A percentile compares a stretch with the other conserved stretches of the same genome.
phyloP scores from a whole-genome alignment of 2,113 vertebrate species.

The Epinephelus lanceolatus region DNA sequence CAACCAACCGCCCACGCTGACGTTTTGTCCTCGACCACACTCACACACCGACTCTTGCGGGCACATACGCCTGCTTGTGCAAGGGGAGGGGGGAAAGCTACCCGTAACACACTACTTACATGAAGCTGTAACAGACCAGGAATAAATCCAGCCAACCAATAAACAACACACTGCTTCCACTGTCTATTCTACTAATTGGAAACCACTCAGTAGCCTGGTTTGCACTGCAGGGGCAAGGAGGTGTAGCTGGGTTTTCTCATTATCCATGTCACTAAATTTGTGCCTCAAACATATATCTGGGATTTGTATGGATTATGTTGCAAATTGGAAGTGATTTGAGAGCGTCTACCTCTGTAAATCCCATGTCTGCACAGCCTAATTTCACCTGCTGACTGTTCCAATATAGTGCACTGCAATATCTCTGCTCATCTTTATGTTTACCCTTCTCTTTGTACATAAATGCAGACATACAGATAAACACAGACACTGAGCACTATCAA shows the following conservation, averaged over 20 bases:
- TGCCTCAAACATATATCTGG: conserved; percentile 19
- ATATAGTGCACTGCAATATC: neutral
- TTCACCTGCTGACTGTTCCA: neutral
- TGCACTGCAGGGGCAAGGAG: conserved; percentile 29
- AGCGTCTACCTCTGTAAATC: conserved; percentile 33
- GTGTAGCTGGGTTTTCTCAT: conserved; percentile 28
- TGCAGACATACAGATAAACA: neutral
- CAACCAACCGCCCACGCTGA: conserved; percentile 13
- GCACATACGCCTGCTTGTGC: conserved; percentile 15
- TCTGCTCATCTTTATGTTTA: neutral
- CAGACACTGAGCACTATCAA: neutral
- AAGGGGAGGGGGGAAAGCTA: no score
- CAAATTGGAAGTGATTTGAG: conserved; percentile 40
- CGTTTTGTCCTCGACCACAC: conserved; percentile 7
- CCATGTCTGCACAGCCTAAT: neutral
- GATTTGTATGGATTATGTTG: conserved; percentile 46
- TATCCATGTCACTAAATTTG: conserved; percentile 46
- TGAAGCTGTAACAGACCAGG: conserved; percentile 30
- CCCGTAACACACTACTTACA: conserved; percentile 28
- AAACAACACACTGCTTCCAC: conserved; percentile 13
- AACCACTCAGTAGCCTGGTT: conserved; percentile 36
- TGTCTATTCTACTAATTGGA: conserved; percentile 46
- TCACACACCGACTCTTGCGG: neutral
- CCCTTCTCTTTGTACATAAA: neutral
- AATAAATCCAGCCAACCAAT: conserved; percentile 35